phyloP scores from a whole-genome alignment of 2,797 vertebrate genomes.

The Jordanella pulchra region DNA sequence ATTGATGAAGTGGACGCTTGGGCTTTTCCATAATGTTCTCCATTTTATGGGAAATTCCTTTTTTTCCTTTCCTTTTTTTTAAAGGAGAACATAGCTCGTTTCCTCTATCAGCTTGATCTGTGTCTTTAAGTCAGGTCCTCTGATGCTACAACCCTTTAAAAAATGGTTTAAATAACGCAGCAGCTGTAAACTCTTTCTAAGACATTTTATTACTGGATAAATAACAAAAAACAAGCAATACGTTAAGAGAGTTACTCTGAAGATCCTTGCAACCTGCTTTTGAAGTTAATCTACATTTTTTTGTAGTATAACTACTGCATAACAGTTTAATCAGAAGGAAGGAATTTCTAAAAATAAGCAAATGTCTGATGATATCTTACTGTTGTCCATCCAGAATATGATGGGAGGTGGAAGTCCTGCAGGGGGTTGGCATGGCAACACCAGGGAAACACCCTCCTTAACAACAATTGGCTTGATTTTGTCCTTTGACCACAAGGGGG shows the following conservation, averaged over 20 bases:
- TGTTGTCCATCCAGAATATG: slow-evolving; percentile 99
- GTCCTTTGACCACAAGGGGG: slow-evolving; percentile 98
- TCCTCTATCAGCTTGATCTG: too few species aligned
- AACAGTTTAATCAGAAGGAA: too few species aligned
- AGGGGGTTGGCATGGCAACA: slow-evolving; percentile 91
- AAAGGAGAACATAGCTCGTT: too few species aligned
- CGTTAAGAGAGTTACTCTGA: not conserved
- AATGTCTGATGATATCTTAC: slow-evolving; percentile 76
- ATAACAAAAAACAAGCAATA: not conserved
- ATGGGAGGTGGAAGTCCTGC: slow-evolving; percentile 92
- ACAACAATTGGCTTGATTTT: slow-evolving; percentile 85
- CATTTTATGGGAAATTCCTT: too few species aligned
- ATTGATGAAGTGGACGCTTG: too few species aligned
- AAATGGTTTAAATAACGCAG: not conserved
- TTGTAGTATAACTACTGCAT: too few species aligned
- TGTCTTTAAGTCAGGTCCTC: too few species aligned
- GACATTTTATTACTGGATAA: not conserved
- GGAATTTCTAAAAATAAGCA: not conserved
- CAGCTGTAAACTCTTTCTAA: not conserved
- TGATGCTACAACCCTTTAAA: too few species aligned
- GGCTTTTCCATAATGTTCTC: too few species aligned
- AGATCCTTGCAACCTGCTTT: not conserved
- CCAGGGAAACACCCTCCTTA: slow-evolving; percentile 85
- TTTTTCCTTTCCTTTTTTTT: too few species aligned
- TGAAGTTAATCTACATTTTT: not conserved